Base-by-base conservation (phyloP, 2,113 vertebrate genomes). In the Corapipo altera region DNA sequence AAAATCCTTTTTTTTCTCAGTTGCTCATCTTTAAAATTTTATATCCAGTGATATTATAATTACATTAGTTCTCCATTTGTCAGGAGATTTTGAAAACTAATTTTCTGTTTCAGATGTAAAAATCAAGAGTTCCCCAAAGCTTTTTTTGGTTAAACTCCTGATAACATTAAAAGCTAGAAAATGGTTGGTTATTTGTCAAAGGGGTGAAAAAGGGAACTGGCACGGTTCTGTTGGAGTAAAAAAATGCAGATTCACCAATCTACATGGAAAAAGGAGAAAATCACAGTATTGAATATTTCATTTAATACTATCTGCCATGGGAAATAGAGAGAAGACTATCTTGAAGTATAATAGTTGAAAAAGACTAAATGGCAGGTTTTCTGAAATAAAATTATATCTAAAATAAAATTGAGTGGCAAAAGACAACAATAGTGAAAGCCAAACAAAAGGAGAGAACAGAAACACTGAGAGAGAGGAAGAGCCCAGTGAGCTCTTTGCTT, bases 361-460 rank as follows among this genome's bases (percentile, higher is more conserved):
- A 86, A 77, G 75, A 77, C 46, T 0, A 12, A 96, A 59, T 76
- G 77, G 85, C 79, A 86, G 72, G 79, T 87, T 86, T 90, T 49
- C 76, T 92, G 79, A 54, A 93, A 96, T 66, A 69, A 87, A 94
- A 82, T 57, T 46, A 43, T 67, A 86, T 33, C 82, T 91, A 44
- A 88, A 95, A 85, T 89, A 59, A 94, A 94, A 82, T 22, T 70
- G 72, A 90, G 65, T 86, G n/a, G 39, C 37, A 92, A 78, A 86
- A 88, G 85, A 93, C 12, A 69, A 83, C 88, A 94, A 86, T 71
- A 81, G 65, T 69, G 83, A 91, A 92, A 93, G 77, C 48, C 92
- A 90, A 93, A 95, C 79, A 93, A 96, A 93, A 90, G 88, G 55
- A 93, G 75, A 91, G 67, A 91, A 94, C 57, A 92, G 79, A 92